Percentiles rank a stretch among this genome's conserved stretches.
phyloP scores from a whole-genome alignment of 2,888 invertebrate genomes.

The Hololepta plana region DNA sequence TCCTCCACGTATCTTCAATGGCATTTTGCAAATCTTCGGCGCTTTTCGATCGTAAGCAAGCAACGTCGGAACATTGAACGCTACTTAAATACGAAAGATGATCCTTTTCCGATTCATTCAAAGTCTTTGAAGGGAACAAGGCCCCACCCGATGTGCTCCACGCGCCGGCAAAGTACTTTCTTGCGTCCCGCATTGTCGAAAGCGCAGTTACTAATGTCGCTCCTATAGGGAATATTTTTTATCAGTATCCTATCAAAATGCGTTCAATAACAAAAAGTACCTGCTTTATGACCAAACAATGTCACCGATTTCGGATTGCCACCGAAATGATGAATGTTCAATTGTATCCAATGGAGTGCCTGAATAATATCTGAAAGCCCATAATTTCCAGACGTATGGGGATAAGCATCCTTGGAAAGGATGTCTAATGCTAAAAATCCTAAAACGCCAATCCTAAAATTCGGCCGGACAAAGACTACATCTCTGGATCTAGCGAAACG shows the following conservation, averaged over 20 bases:
- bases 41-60: constrained; percentile 36
- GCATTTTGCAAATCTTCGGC: constrained; percentile 42
- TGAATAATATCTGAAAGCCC: constrained; percentile 64
- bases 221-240: too few species aligned
- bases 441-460: constrained; percentile 42
- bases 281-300: constrained; percentile 68
- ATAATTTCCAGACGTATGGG: constrained; percentile 68
- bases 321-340: constrained; percentile 70
- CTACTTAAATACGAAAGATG: too few species aligned
- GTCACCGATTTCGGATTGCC: constrained; percentile 65
- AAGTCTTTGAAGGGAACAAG: constrained; percentile 46
- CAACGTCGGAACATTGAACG: constrained; percentile 28
- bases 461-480: constrained; percentile 72
- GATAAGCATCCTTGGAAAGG: constrained; percentile 49
- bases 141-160: constrained; percentile 70
- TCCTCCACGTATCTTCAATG: constrained; percentile 56
- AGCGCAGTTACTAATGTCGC: constrained; percentile 68
- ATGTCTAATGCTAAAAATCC: constrained; percentile 67
- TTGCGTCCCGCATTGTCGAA: constrained; percentile 35
- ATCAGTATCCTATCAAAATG: too few species aligned
- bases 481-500: constrained; percentile 56
- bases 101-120: constrained; percentile 40
- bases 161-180: constrained; percentile 51
- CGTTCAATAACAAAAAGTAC: too few species aligned
- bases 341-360: constrained; percentile 60